Evolutionary conservation across 2,797 vertebrate genomes (phyloP).

Genomic region (Amazonetta brasiliensis): DNA sequence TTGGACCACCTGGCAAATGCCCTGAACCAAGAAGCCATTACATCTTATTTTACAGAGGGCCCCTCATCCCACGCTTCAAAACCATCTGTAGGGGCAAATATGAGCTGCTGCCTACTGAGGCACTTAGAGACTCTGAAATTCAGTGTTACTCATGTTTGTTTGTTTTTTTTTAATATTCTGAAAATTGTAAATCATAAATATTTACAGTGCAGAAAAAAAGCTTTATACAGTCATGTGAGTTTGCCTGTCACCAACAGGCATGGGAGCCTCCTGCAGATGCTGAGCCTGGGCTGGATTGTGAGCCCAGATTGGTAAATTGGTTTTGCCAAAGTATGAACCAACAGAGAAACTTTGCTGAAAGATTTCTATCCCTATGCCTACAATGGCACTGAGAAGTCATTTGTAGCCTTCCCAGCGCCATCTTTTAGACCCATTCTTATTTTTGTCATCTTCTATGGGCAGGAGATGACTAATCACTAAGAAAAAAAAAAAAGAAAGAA

Average conservation of each 20-base stretch:
- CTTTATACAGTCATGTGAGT: accelerated
- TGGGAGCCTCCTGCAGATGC: neutral
- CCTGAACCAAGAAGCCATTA: neutral
- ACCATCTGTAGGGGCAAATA: neutral
- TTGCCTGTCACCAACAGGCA: neutral
- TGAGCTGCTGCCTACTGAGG: neutral
- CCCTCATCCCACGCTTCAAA: neutral
- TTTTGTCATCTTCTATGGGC: neutral
- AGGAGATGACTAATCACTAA: neutral
- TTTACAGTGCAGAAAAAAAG: neutral
- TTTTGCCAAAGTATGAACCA: neutral
- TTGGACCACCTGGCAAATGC: neutral
- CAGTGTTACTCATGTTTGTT: neutral
- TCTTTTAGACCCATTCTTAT: neutral
- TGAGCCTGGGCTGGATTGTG: neutral
- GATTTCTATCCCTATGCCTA: neutral
- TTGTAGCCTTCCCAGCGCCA: neutral
- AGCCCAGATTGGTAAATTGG: neutral
- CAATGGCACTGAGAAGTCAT: neutral
- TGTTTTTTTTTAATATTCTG: neutral
- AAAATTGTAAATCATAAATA: neutral
- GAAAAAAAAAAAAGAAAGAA: neutral
- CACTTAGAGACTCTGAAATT: neutral
- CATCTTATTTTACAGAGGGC: neutral
- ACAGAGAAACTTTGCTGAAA: neutral